Conservation (phyloP, 2,888 invertebrate genomes). For the Dolomedes plantarius region DNA sequence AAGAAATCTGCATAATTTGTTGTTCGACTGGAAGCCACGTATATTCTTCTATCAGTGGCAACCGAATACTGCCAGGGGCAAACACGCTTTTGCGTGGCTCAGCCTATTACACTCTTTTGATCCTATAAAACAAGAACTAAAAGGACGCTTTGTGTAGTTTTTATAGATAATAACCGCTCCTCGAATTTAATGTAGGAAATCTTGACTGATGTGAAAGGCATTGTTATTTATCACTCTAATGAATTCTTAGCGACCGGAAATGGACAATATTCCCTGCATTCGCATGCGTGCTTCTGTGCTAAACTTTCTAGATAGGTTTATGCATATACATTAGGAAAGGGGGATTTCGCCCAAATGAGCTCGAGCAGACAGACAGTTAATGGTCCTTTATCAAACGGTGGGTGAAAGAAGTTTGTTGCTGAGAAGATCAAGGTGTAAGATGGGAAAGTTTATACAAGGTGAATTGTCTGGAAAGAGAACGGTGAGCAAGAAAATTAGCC, state of each 20-base stretch:
- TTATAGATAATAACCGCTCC: constrained; percentile 42
- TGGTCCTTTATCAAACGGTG: neutral
- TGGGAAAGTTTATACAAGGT: neutral
- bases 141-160: constrained; percentile 38
- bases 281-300: constrained; percentile 6
- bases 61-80: constrained; percentile 15
- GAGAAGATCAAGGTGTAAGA: too few species aligned
- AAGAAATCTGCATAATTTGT: constrained; percentile 21
- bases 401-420: neutral
- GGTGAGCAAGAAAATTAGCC: too few species aligned
- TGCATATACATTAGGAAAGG: constrained; percentile 29
- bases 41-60: neutral
- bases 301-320: neutral
- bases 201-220: constrained; percentile 14
- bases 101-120: constrained; percentile 28
- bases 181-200: constrained; percentile 34
- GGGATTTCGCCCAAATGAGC: neutral
- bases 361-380: neutral
- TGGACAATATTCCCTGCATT: constrained; percentile 19
- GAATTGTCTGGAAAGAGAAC: neutral
- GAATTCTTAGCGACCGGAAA: constrained; percentile 51
- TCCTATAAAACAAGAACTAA: constrained; percentile 33
- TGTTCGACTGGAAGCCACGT: neutral
- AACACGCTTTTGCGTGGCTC: constrained; percentile 46
- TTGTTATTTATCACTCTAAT: constrained; percentile 47